Evolutionary conservation across 92 coral and sea anemone genomes (phyloP).

Genomic region (Siderastrea radians): DNA sequence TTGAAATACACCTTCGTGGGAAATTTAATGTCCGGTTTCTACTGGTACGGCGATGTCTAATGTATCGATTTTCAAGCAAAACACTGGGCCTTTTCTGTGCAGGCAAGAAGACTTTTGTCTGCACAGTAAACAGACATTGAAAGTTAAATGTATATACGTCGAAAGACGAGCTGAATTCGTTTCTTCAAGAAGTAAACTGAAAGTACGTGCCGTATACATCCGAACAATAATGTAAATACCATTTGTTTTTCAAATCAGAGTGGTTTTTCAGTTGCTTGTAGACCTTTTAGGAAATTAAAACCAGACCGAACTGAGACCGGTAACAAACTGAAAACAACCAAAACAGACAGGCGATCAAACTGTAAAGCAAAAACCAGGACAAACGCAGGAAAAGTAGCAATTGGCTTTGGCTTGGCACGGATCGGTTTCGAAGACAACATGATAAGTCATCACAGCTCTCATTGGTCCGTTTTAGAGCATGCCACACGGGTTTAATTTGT

Average conservation of each 20-base stretch:
- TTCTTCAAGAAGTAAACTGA: background rate
- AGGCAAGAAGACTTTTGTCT: background rate
- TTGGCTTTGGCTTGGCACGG: background rate
- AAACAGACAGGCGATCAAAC: background rate
- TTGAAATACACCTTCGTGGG: background rate
- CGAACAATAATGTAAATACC: background rate
- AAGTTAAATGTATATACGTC: background rate
- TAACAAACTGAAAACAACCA: background rate
- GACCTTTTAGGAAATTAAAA: background rate
- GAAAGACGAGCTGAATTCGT: background rate
- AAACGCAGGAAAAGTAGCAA: background rate
- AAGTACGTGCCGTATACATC: background rate
- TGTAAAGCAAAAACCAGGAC: background rate
- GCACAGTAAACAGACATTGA: background rate
- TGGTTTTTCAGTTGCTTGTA: background rate
- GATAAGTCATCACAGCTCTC: background rate
- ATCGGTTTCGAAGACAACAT: background rate
- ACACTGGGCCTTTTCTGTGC: background rate
- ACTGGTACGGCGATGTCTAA: background rate
- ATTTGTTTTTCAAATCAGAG: constrained; percentile 9
- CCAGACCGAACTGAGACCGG: background rate
- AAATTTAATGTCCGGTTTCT: constrained; percentile 6
- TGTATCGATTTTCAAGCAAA: background rate
- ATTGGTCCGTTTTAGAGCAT: background rate
- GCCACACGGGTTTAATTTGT: background rate